Conservation (phyloP, 2,797 vertebrate genomes). For the Helicolenus hilgendorfi region DNA sequence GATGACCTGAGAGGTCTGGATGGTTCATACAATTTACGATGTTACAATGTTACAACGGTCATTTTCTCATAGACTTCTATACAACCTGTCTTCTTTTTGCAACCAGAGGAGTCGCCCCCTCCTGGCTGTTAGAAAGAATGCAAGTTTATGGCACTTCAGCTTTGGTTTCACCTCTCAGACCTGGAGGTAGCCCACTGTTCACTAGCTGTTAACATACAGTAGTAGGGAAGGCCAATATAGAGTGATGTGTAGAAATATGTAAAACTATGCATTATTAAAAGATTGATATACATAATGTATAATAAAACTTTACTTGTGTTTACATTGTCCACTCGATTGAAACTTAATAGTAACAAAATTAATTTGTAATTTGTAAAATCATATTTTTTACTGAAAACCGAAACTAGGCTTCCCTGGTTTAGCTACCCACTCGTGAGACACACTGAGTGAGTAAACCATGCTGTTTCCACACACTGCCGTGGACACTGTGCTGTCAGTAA, state of each 20-base stretch:
- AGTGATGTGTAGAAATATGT: not conserved
- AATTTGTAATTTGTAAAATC: not conserved
- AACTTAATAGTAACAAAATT: not conserved
- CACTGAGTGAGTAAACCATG: not conserved
- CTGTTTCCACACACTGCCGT: not conserved
- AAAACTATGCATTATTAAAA: not conserved
- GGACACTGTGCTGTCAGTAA: not conserved
- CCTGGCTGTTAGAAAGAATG: too few species aligned
- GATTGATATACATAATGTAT: not conserved
- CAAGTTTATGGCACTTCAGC: too few species aligned
- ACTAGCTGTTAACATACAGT: not conserved
- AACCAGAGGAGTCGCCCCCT: too few species aligned
- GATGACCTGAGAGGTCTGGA: too few species aligned
- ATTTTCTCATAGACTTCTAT: too few species aligned
- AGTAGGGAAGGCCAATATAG: not conserved
- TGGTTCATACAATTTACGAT: too few species aligned
- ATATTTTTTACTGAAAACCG: not conserved
- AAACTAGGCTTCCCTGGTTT: not conserved
- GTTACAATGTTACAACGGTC: too few species aligned
- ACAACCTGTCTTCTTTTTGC: too few species aligned
- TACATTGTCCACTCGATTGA: not conserved
- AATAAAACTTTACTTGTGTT: not conserved
- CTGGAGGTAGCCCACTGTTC: too few species aligned
- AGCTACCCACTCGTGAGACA: not conserved
- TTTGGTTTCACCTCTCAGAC: fast-evolving